Evolutionary conservation across 2,797 vertebrate genomes (phyloP).

Genomic region (Rallus crepitans): DNA sequence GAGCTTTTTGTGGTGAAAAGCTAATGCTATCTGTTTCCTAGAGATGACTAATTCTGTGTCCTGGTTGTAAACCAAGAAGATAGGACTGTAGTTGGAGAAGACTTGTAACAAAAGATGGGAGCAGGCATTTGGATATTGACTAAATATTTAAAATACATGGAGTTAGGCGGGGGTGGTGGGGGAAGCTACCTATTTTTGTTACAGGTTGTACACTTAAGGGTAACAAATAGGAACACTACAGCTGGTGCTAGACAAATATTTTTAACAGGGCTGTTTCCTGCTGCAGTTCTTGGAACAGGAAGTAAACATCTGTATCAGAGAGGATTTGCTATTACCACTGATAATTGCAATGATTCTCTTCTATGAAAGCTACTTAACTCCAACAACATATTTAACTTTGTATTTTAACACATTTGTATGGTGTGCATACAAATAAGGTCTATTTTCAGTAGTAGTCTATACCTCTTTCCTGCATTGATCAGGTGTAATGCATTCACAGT

Average conservation of each 20-base stretch:
- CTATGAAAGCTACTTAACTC: conserved; percentile 61
- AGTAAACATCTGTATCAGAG: conserved; percentile 48
- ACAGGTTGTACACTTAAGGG: background rate
- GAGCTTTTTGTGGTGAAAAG: conserved; percentile 49
- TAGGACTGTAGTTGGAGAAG: background rate
- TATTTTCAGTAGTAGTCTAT: conserved; percentile 61
- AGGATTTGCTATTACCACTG: conserved; percentile 49
- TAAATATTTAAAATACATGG: conserved; percentile 16
- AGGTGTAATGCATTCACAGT: conserved; percentile 43
- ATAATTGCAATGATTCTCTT: conserved; percentile 61
- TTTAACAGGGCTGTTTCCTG: conserved; percentile 36
- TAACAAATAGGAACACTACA: background rate
- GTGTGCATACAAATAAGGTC: conserved; percentile 56
- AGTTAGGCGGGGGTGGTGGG: background rate
- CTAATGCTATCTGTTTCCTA: conserved; percentile 40
- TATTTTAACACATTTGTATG: conserved; percentile 52
- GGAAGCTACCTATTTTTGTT: background rate
- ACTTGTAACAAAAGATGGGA: background rate
- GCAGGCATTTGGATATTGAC: background rate
- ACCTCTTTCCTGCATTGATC: conserved; percentile 52
- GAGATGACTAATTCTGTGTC: conserved; percentile 29
- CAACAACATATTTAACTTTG: conserved; percentile 55
- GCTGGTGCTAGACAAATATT: conserved; percentile 17
- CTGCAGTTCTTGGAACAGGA: conserved; percentile 44
- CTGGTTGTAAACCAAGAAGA: background rate